Conservation (phyloP, 2,113 vertebrate genomes). For the Trinectes maculatus region DNA sequence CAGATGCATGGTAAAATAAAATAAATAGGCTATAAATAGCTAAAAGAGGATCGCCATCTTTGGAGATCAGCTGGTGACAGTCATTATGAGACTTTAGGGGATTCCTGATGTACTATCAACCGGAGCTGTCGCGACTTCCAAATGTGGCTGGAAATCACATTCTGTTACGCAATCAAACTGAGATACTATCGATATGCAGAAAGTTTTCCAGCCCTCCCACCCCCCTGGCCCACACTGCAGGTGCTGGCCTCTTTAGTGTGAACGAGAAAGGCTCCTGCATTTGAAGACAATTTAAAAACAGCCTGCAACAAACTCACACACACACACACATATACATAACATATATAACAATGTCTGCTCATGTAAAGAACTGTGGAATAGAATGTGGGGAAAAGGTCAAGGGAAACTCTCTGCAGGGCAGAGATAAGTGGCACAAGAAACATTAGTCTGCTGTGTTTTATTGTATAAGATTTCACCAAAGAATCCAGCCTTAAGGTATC, state of each 20-base stretch:
- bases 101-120: slow-evolving; percentile 46
- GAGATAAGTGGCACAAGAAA: too few species aligned
- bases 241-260: slow-evolving; percentile 53
- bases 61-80: not conserved
- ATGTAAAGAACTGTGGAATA: not conserved
- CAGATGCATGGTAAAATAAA: not conserved
- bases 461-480: slow-evolving; percentile 17
- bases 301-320: not conserved
- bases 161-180: slow-evolving; percentile 63
- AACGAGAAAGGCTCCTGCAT: not conserved
- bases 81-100: slow-evolving; percentile 20
- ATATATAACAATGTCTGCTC: slow-evolving; percentile 8
- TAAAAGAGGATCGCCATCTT: not conserved
- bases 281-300: too few species aligned
- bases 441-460: slow-evolving; percentile 18
- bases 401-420: slow-evolving; percentile 35
- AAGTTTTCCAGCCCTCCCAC: slow-evolving; percentile 60
- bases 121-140: slow-evolving; percentile 41
- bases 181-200: slow-evolving; percentile 48
- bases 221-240: slow-evolving; percentile 38
- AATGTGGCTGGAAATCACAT: slow-evolving; percentile 74
- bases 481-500: slow-evolving; percentile 20
- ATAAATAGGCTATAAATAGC: not conserved
- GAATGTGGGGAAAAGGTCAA: slow-evolving; percentile 24
- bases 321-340: not conserved